phyloP scores from a whole-genome alignment of 2,113 vertebrate genomes.

The Globicephala melas region DNA sequence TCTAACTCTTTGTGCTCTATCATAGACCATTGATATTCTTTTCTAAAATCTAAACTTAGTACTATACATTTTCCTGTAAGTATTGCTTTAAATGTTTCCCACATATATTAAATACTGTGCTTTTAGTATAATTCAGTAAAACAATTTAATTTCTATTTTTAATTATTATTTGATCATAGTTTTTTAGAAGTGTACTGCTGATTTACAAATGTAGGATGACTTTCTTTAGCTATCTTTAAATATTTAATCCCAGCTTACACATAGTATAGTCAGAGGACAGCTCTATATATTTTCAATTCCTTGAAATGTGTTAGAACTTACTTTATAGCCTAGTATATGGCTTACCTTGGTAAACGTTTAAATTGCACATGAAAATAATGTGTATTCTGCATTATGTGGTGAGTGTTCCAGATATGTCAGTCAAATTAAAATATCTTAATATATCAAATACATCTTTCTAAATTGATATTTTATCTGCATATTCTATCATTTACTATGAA shows the following conservation, averaged over 20 bases:
- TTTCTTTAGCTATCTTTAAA: not conserved
- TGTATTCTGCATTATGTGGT: not conserved
- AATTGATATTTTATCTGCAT: not conserved
- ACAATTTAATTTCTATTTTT: not conserved
- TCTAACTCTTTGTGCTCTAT: not conserved
- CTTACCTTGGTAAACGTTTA: not conserved
- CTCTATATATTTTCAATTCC: not conserved
- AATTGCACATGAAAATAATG: not conserved
- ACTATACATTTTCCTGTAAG: not conserved
- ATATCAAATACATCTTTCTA: not conserved
- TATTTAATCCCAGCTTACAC: not conserved
- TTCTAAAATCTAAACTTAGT: not conserved
- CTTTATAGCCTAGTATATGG: not conserved
- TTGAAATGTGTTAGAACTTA: not conserved
- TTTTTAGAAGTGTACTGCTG: not conserved
- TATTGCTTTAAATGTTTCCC: not conserved
- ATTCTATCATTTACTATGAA: not conserved
- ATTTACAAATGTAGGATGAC: not conserved
- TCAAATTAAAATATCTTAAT: not conserved
- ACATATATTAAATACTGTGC: not conserved
- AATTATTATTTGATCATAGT: not conserved
- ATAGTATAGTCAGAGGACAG: not conserved
- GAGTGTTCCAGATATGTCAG: not conserved
- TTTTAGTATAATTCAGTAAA: not conserved
- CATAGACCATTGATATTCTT: not conserved